These are phyloP conservation scores for Chironomus tepperi DNA, from an alignment of 1,140 invertebrate species.

Conservation along the genomic window DNA sequence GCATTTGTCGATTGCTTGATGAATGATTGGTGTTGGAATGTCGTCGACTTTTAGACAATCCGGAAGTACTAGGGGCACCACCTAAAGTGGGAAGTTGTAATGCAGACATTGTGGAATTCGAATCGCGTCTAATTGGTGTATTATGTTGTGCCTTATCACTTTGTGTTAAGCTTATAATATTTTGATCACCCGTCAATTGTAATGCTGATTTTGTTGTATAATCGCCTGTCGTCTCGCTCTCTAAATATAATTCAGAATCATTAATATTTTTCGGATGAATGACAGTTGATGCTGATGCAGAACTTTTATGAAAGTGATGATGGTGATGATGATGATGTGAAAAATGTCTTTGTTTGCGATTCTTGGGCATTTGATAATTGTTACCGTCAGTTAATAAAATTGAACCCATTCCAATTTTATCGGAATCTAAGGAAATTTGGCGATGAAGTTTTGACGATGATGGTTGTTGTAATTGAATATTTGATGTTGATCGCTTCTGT, in stretches of 20 bases:
- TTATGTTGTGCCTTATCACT: slow-evolving; percentile 20
- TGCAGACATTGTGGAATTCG: slow-evolving; percentile 50
- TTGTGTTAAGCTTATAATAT: slow-evolving; percentile 36
- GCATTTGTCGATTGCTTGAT: slow-evolving; percentile 22
- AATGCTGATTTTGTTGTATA: slow-evolving; percentile 18
- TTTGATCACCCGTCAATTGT: slow-evolving; percentile 3
- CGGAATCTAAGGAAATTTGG: slow-evolving; percentile 23
- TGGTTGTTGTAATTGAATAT: background rate
- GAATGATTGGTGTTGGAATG: slow-evolving; percentile 51
- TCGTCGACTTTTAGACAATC: slow-evolving; percentile 36
- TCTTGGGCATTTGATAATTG: slow-evolving; percentile 32
- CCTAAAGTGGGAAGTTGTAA: slow-evolving; percentile 44
- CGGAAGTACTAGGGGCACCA: background rate
- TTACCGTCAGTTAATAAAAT: slow-evolving; percentile 25
- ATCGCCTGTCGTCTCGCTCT: slow-evolving; percentile 41
- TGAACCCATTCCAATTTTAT: slow-evolving; percentile 25
- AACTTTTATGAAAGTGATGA: slow-evolving; percentile 27
- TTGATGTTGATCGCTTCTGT: slow-evolving; percentile 10
- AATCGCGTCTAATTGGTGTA: slow-evolving; percentile 44
- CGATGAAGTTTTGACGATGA: slow-evolving; percentile 22
- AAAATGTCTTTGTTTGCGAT: slow-evolving; percentile 29
- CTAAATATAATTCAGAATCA: slow-evolving; percentile 29
- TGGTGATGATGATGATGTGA: slow-evolving; percentile 30
- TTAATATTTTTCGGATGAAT: slow-evolving; percentile 16
- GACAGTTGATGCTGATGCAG: slow-evolving; percentile 16